These are phyloP conservation scores for Babylonia areolata DNA, from an alignment of 1,140 invertebrate genomes.

Conservation along the genomic window DNA sequence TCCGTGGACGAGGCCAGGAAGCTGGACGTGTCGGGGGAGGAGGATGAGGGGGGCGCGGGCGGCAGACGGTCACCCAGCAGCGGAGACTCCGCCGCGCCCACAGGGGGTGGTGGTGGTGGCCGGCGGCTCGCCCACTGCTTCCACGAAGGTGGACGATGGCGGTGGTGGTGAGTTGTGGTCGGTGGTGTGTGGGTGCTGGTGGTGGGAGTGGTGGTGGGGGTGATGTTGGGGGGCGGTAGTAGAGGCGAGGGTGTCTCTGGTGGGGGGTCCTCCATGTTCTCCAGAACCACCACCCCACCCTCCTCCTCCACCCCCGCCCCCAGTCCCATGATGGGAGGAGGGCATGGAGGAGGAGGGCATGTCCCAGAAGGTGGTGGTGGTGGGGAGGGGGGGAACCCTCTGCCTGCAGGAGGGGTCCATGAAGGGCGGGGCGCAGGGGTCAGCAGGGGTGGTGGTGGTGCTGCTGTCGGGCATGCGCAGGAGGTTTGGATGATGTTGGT, in stretches of 20 bases:
- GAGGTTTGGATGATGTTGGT: too few species aligned
- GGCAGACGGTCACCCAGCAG: background rate
- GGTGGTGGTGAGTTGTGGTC: background rate
- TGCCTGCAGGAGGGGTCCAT: constrained; percentile 10
- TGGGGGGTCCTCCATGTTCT: background rate
- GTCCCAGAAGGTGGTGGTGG: constrained; percentile 5
- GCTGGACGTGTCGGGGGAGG: too few species aligned
- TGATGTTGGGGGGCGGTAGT: background rate
- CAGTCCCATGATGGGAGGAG: too few species aligned
- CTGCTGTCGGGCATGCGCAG: background rate
- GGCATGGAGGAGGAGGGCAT: background rate
- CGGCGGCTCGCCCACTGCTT: background rate
- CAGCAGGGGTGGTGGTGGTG: background rate
- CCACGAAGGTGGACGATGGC: too few species aligned
- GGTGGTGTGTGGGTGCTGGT: background rate
- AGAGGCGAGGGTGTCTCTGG: background rate
- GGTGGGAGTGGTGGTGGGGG: background rate
- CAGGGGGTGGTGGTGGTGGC: too few species aligned
- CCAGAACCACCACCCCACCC: too few species aligned
- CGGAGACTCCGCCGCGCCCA: background rate
- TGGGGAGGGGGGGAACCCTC: constrained; percentile 5
- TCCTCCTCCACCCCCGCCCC: too few species aligned
- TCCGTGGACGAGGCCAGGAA: constrained; percentile 20
- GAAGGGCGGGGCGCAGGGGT: background rate
- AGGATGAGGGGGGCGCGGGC: too few species aligned